phyloP scores from a whole-genome alignment of 2,113 vertebrate species.

The Columbina picui region DNA sequence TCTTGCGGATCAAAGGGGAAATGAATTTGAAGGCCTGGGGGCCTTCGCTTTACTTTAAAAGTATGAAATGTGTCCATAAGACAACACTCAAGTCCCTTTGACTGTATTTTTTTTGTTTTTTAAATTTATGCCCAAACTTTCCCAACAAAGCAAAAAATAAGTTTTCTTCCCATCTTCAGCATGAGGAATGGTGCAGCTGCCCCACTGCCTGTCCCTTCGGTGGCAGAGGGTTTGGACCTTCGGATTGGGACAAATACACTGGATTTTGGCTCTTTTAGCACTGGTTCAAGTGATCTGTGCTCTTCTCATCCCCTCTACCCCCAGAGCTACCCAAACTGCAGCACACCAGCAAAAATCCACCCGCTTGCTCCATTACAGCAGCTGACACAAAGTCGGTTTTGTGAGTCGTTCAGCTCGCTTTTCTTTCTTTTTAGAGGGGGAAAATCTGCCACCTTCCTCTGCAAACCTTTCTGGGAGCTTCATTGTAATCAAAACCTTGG shows the following conservation, averaged over 20 bases:
- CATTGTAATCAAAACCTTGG: background rate
- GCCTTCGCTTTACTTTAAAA: background rate
- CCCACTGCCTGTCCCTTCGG: background rate
- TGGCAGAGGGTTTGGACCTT: background rate
- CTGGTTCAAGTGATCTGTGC: background rate
- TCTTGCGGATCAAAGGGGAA: background rate
- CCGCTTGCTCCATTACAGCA: accelerated
- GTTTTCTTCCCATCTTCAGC: background rate
- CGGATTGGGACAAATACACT: background rate
- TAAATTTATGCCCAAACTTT: background rate
- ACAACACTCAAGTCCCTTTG: background rate
- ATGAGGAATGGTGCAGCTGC: background rate
- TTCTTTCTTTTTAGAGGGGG: background rate
- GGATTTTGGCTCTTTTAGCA: background rate
- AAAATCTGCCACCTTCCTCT: background rate
- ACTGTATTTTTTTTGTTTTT: background rate
- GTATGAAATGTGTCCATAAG: background rate
- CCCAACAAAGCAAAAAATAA: background rate
- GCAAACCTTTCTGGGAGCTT: background rate
- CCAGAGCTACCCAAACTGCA: background rate
- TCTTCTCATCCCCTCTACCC: background rate
- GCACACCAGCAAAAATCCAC: accelerated
- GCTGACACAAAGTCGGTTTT: background rate
- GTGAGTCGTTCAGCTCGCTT: background rate
- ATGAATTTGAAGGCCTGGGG: background rate